Percentiles rank a stretch among this genome's conserved stretches.
These are phyloP conservation scores for Saccostrea echinata DNA, from an alignment of 1,140 invertebrate species.

Conservation along the genomic window DNA sequence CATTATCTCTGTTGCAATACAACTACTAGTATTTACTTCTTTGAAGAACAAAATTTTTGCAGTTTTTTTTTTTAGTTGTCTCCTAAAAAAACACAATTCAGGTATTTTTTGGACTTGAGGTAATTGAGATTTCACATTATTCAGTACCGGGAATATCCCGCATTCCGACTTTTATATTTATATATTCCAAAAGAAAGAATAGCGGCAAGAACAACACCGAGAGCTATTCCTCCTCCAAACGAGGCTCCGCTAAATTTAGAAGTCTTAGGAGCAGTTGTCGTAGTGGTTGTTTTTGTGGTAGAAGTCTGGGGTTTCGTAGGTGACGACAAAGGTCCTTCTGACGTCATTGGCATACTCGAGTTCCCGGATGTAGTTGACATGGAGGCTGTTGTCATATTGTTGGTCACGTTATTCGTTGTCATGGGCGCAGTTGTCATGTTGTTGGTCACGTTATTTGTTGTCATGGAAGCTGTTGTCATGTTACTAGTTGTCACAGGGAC, in stretches of 20 bases:
- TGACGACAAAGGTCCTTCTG: constrained; percentile 21
- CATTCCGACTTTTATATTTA: neutral
- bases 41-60: too few relatives aligned
- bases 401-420: constrained; percentile 1
- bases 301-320: constrained; percentile 56
- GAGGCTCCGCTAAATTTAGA: constrained; percentile 43
- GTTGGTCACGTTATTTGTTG: neutral
- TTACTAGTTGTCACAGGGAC: neutral
- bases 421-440: neutral
- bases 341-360: constrained; percentile 33
- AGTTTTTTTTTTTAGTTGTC: too few relatives aligned
- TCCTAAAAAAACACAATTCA: too few relatives aligned
- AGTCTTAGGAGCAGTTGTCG: constrained; percentile 46
- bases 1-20: too few relatives aligned
- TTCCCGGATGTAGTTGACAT: neutral
- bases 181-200: neutral
- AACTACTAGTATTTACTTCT: too few relatives aligned
- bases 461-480: neutral
- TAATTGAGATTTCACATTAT: neutral
- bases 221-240: constrained; percentile 47
- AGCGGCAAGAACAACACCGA: constrained; percentile 25
- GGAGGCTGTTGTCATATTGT: constrained; percentile 18
- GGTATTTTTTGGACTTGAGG: too few relatives aligned
- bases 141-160: neutral
- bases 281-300: constrained; percentile 54